Evolutionary conservation across 2,888 invertebrate species (phyloP).

Genomic region (Scrobipalpa atriplicella): DNA sequence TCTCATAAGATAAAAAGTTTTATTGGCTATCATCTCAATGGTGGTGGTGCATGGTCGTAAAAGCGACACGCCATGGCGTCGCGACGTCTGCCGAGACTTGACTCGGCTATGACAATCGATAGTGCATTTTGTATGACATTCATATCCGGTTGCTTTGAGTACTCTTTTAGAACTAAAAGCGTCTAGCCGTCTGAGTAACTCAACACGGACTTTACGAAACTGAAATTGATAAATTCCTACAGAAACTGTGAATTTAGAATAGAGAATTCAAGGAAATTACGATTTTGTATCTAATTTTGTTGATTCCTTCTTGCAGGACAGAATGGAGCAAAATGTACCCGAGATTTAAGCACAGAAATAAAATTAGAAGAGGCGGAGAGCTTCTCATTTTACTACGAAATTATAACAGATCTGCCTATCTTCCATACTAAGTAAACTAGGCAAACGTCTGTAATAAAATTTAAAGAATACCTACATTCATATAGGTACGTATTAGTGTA

Average conservation of each 20-base stretch:
- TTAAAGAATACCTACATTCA: too few relatives aligned
- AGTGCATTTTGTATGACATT: not conserved
- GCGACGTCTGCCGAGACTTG: slow-evolving; percentile 14
- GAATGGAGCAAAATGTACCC: not conserved
- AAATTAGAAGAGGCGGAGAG: too few relatives aligned
- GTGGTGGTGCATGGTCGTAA: slow-evolving; percentile 5
- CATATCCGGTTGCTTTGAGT: not conserved
- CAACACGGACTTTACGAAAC: not conserved
- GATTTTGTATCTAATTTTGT: too few relatives aligned
- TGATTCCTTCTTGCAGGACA: not conserved
- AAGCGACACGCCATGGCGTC: slow-evolving; percentile 18
- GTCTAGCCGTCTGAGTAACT: not conserved
- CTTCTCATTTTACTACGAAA: too few relatives aligned
- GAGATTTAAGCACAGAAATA: not conserved
- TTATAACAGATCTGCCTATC: too few relatives aligned
- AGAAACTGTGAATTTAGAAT: too few relatives aligned
- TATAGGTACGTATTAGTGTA: too few relatives aligned
- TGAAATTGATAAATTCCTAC: not conserved
- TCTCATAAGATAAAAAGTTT: not conserved
- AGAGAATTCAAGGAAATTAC: too few relatives aligned
- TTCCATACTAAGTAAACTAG: too few relatives aligned
- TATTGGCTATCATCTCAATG: not conserved
- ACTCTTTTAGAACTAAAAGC: not conserved
- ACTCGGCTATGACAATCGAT: not conserved
- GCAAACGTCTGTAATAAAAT: too few relatives aligned